Percentiles rank a stretch among this genome's conserved stretches.
Evolutionary conservation across 2,888 invertebrate species (phyloP).

Genomic region (Gibbula magus): DNA sequence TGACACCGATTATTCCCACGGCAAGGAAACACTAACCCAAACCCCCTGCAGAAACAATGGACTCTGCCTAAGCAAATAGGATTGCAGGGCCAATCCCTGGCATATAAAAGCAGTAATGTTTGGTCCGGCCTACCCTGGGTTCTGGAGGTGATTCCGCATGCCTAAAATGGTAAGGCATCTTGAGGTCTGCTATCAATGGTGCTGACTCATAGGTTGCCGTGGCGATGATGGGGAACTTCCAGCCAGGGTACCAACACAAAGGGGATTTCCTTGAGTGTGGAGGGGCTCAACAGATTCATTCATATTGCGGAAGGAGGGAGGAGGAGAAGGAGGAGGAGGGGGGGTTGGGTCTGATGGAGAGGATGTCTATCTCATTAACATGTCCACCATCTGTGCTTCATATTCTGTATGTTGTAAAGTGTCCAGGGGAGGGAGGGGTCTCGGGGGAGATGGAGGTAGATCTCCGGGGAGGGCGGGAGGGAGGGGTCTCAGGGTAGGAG

Average conservation of each 20-base stretch:
- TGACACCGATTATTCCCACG: background rate
- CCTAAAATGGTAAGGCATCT: slow-evolving; percentile 14
- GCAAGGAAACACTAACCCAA: background rate
- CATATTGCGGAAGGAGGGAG: background rate
- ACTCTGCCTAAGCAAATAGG: background rate
- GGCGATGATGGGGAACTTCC: slow-evolving; percentile 8
- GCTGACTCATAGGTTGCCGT: slow-evolving; percentile 4
- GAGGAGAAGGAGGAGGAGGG: background rate
- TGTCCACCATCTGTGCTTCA: background rate
- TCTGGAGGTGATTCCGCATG: background rate
- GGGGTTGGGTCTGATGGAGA: background rate
- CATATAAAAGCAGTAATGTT: slow-evolving; percentile 6
- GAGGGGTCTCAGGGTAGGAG: background rate
- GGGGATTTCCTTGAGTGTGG: background rate
- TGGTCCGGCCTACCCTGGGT: background rate
- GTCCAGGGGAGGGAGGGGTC: background rate
- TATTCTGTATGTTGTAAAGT: background rate
- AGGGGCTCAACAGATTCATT: slow-evolving; percentile 11
- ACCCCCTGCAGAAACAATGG: background rate
- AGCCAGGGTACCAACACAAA: background rate
- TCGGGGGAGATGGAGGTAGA: background rate
- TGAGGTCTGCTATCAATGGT: background rate
- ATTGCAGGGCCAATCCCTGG: background rate
- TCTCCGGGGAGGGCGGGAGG: too few species aligned
- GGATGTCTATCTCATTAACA: background rate